Conservation (phyloP, 2,888 invertebrate genomes). For the Galeopsomyia nigrocyanea region DNA sequence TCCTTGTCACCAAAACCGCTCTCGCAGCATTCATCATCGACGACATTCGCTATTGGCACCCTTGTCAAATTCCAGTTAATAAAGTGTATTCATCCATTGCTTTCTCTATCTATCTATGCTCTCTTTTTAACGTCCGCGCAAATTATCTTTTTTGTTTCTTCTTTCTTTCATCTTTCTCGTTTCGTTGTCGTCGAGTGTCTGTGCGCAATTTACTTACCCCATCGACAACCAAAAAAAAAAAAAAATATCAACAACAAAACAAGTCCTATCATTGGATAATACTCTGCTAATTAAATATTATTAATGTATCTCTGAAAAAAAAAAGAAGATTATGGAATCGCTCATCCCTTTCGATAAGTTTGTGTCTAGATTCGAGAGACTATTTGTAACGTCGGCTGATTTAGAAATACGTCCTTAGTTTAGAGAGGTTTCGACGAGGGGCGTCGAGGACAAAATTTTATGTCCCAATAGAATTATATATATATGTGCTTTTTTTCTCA, state of each 20-base stretch:
- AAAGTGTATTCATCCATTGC: no score
- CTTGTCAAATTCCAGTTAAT: no score
- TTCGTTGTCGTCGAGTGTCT: no score
- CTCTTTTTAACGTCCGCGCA: no score
- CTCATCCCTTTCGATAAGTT: conserved; percentile 28
- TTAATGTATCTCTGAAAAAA: conserved; percentile 31
- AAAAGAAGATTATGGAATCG: conserved; percentile 20
- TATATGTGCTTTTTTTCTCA: conserved; percentile 40
- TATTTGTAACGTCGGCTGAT: conserved; percentile 22
- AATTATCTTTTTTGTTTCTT: no score
- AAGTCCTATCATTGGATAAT: conserved; percentile 23
- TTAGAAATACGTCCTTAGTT: conserved; percentile 28
- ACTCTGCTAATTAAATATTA: conserved; percentile 46
- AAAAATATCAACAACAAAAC: conserved; percentile 31
- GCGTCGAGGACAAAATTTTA: conserved; percentile 35
- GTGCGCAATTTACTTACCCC: background rate
- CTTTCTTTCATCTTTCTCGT: no score
- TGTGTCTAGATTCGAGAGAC: conserved; percentile 22
- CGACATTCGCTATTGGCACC: background rate
- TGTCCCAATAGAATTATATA: conserved; percentile 41
- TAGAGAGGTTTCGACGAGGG: conserved; percentile 24
- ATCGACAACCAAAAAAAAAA: conserved; percentile 32
- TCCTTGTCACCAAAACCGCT: background rate
- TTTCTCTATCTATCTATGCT: no score
- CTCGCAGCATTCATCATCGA: background rate